Conservation (phyloP, 2,113 vertebrate genomes). For the Myocastor coypus region DNA sequence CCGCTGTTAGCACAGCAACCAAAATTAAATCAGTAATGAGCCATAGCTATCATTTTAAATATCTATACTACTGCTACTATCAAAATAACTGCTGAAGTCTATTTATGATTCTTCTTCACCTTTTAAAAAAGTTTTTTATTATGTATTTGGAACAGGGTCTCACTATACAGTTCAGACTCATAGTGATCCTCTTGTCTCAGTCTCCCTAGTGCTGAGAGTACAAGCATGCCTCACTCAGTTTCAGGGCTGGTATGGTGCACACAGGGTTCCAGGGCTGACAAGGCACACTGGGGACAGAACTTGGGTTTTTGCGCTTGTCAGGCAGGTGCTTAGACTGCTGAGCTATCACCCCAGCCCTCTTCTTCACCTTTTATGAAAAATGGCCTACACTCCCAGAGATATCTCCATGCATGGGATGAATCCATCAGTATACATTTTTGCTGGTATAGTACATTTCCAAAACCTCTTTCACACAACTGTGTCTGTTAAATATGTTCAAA, state of each 20-base stretch:
- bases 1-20: not conserved
- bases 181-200: no score
- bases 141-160: no score
- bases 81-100: not conserved
- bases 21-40: not conserved
- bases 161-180: no score
- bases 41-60: not conserved
- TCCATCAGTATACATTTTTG: not conserved
- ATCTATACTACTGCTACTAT: not conserved
- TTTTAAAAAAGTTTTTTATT: not conserved
- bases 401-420: not conserved
- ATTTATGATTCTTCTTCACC: not conserved
- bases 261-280: no score
- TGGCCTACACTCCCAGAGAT: not conserved
- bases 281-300: no score
- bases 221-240: no score
- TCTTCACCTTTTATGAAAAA: not conserved
- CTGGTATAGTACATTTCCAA: not conserved
- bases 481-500: not conserved
- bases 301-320: no score
- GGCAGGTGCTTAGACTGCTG: no score
- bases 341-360: no score
- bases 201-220: no score
- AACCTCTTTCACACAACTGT: not conserved
- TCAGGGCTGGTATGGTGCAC: no score